A percentile compares a stretch with the other conserved stretches of the same genome.
These are phyloP conservation scores for Gobionotothen gibberifrons DNA, from an alignment of 2,797 vertebrate species.

Conservation along the genomic window DNA sequence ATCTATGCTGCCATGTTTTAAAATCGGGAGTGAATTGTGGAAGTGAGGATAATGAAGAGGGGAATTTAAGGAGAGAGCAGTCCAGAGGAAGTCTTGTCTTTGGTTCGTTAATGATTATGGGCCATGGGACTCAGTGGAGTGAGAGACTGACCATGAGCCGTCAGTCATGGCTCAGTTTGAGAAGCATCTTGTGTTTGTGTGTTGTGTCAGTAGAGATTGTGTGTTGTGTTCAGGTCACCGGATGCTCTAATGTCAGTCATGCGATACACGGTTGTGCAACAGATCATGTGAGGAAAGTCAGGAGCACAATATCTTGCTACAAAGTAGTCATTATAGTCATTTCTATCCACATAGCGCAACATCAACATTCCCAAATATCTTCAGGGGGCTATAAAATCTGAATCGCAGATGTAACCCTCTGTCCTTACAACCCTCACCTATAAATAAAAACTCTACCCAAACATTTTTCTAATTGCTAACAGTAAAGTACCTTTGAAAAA, in stretches of 20 bases:
- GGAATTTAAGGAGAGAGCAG: neutral
- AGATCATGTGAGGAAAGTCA: slow-evolving; percentile 22
- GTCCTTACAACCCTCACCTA: too few species aligned
- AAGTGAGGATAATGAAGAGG: neutral
- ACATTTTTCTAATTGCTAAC: too few species aligned
- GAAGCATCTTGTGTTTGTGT: slow-evolving; percentile 32
- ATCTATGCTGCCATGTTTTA: neutral
- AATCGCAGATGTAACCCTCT: too few species aligned
- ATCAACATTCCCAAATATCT: neutral
- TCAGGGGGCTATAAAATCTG: neutral
- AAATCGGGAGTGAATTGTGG: neutral
- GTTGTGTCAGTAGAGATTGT: neutral
- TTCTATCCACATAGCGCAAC: neutral
- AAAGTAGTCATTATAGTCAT: neutral
- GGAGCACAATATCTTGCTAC: neutral
- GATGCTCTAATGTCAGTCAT: slow-evolving; percentile 30
- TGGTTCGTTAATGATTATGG: neutral
- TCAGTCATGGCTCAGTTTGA: slow-evolving; percentile 8
- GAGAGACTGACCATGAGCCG: neutral
- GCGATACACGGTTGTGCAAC: slow-evolving; percentile 11
- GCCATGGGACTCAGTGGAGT: slow-evolving; percentile 19
- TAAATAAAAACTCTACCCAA: too few species aligned
- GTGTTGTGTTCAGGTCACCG: slow-evolving; percentile 16
- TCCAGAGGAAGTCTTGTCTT: neutral
- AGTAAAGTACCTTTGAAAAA: too few species aligned